These are phyloP conservation scores for Trochalopteron elliotii DNA, from an alignment of 2,113 vertebrate species.

Conservation along the genomic window DNA sequence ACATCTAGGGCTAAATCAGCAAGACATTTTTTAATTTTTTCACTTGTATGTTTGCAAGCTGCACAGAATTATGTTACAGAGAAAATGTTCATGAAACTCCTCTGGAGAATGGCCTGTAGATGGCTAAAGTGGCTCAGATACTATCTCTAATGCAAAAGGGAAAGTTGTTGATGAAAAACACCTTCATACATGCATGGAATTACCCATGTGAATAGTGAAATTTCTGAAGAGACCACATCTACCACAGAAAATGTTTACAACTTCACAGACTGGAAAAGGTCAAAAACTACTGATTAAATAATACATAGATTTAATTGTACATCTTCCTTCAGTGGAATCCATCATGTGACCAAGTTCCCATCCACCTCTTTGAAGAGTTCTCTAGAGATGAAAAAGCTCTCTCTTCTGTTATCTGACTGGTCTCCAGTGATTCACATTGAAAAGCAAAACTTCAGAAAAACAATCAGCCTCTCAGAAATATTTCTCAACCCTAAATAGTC, in stretches of 20 bases:
- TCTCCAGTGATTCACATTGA: neutral
- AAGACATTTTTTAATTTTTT: neutral
- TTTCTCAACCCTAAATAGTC: neutral
- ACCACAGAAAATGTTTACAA: neutral
- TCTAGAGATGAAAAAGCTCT: neutral
- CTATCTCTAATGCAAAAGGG: neutral
- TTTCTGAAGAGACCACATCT: neutral
- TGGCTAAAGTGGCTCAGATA: neutral
- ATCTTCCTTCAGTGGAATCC: neutral
- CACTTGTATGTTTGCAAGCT: neutral
- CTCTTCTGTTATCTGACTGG: neutral
- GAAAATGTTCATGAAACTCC: neutral
- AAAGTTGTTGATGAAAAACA: neutral
- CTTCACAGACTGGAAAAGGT: neutral
- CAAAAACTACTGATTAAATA: neutral
- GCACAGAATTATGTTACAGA: neutral
- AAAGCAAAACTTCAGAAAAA: neutral
- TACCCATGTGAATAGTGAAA: neutral
- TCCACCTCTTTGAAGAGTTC: constrained; percentile 2
- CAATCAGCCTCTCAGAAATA: neutral
- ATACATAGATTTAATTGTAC: constrained; percentile 13
- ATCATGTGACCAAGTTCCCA: constrained; percentile 1
- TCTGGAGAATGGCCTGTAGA: neutral
- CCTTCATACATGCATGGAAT: neutral
- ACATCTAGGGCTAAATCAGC: neutral